Base-by-base conservation (phyloP, 2,888 invertebrate species). In the Notodonta dromedarius region DNA sequence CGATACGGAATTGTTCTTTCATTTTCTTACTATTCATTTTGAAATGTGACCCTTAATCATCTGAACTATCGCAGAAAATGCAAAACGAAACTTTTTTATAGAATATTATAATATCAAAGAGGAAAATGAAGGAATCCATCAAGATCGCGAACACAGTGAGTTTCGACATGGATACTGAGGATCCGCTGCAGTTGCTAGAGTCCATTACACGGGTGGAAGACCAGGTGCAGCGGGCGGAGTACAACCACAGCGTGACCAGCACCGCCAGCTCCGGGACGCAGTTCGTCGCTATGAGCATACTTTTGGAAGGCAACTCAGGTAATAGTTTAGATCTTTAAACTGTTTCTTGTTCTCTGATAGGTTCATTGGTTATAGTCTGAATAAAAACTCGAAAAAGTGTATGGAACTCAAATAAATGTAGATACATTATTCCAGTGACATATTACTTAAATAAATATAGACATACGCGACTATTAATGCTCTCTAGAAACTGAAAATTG, bases 211-310 rank as follows among this genome's bases (percentile, higher is more conserved):
- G 74, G 0, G 60, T 75, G 4, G 58, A 81, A 0, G 51, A 73
- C 0, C 66, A 68, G 1, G 67, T 94, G 57, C 52, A 70, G 7
- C 69, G 81, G 58, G 73, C 89, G n/a, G 44, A 79, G 0, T 60
- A 65, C 11, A 83, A 82, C 57, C 96, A 96, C 76, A 75, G 86
- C 11, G 57, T 74, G 7, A 91, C 94, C 0, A 94, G 93, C 5
- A 75, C 82, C 2, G 93, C 92, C 0, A 94, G 94, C 62, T 86
- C 94, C 0, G 85, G 89, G 60, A 94, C 92, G 58, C 95, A 96
- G 79, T 84, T 94, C 6, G 76, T 95, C 0, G 90, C 94, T 0
- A 94, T 95, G 93, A 84, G 81, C 32, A 79, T 95, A 9, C 78
- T 96, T 42, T 73, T 94, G 35, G 94, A 94, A 74, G 93, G 94